phyloP scores from a whole-genome alignment of 1,140 invertebrate species.

The Drosophila simulans region DNA sequence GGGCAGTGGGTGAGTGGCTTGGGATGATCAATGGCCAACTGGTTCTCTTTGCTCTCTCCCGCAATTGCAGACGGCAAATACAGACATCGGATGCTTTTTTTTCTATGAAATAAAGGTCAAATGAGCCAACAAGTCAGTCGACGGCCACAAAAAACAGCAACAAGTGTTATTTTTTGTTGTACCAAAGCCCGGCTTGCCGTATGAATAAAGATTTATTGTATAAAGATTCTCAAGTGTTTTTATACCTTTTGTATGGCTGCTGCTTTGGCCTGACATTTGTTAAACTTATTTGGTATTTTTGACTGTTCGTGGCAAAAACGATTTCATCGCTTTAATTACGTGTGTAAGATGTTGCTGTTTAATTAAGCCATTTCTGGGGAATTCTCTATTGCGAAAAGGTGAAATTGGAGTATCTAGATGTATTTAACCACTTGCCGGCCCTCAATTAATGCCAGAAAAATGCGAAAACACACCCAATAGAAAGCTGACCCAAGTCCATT shows the following conservation, averaged over 20 bases:
- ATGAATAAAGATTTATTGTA: slow-evolving; percentile 68
- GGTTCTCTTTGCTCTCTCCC: slow-evolving; percentile 71
- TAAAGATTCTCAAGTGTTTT: slow-evolving; percentile 55
- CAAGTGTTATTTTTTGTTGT: slow-evolving; percentile 61
- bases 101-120: slow-evolving; percentile 75
- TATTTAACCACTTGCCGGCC: background rate
- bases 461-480: slow-evolving; percentile 49
- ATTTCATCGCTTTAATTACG: slow-evolving; percentile 39
- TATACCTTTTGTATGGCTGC: slow-evolving; percentile 28
- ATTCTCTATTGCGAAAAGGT: slow-evolving; percentile 4
- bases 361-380: slow-evolving; percentile 28
- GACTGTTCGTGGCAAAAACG: slow-evolving; percentile 23
- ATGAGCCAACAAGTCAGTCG: slow-evolving; percentile 46
- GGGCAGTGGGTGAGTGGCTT: background rate
- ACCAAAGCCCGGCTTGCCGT: slow-evolving; percentile 14
- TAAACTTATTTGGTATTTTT: slow-evolving; percentile 55
- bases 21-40: slow-evolving; percentile 70
- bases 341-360: slow-evolving; percentile 29
- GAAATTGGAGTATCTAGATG: slow-evolving; percentile 4
- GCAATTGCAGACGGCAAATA: slow-evolving; percentile 63
- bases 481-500: slow-evolving; percentile 69
- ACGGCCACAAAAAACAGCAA: slow-evolving; percentile 54
- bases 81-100: slow-evolving; percentile 66
- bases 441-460: background rate
- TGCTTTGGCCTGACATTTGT: slow-evolving; percentile 58